These are phyloP conservation scores for Catocala nupta DNA, from an alignment of 2,888 invertebrate species.

Conservation along the genomic window DNA sequence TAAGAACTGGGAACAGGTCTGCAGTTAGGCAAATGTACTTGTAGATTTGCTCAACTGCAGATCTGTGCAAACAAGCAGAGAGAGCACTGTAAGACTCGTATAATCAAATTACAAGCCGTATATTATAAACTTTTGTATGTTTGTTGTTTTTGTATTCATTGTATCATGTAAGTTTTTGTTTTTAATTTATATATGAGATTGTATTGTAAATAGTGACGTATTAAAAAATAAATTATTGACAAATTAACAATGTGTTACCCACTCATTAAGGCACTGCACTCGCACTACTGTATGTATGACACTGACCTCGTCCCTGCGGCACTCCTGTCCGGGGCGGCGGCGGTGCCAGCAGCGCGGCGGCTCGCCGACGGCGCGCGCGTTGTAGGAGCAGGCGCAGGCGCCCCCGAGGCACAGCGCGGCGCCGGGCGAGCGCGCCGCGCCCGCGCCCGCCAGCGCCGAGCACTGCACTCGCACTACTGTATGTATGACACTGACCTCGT, in stretches of 20 bases:
- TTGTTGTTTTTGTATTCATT: no score
- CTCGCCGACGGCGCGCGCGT: constrained; percentile 67
- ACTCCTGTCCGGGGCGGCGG: constrained; percentile 76
- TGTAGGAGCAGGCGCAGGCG: constrained; percentile 73
- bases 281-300: no score
- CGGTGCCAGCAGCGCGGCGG: constrained; percentile 75
- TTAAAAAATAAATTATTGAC: constrained; percentile 4
- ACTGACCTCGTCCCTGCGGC: constrained; percentile 73
- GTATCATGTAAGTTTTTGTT: no score
- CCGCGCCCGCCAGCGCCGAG: constrained; percentile 68
- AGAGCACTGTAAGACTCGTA: no score
- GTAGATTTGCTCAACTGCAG: no score
- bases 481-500: constrained; percentile 65
- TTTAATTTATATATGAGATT: neutral
- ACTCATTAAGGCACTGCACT: no score
- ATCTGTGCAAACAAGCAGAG: no score
- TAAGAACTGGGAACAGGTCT: no score
- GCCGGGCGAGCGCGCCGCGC: constrained; percentile 65
- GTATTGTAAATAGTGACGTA: constrained; percentile 10
- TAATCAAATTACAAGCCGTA: no score
- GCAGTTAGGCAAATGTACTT: no score
- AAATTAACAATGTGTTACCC: no score
- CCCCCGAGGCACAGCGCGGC: constrained; percentile 76
- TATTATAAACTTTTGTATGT: no score
- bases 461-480: constrained; percentile 55